These are phyloP conservation scores for Conomelus anceps DNA, from an alignment of 2,888 invertebrate species.

Conservation along the genomic window DNA sequence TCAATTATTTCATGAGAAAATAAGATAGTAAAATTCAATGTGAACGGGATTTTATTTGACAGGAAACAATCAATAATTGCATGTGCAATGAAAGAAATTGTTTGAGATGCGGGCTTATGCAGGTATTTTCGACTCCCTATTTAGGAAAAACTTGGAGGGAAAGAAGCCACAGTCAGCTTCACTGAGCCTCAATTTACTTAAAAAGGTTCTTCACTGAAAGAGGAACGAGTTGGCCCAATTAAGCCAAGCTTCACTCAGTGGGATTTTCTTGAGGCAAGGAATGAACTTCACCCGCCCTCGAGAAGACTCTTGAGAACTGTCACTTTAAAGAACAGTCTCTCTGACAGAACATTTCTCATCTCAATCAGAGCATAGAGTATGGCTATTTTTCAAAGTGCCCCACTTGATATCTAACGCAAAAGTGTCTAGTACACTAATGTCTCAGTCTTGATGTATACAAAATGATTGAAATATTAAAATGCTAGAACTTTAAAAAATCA, in stretches of 20 bases:
- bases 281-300: neutral
- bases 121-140: neutral
- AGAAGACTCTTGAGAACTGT: neutral
- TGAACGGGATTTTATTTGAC: neutral
- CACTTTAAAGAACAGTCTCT: neutral
- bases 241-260: neutral
- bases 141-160: neutral
- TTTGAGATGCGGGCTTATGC: neutral
- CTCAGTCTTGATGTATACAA: neutral
- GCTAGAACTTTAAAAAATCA: too few relatives aligned
- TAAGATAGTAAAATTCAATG: neutral
- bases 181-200: neutral
- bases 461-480: too few relatives aligned
- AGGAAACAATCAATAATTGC: neutral
- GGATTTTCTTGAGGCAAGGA: neutral
- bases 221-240: neutral
- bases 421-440: neutral
- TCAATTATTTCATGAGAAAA: too few relatives aligned
- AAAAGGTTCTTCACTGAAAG: neutral
- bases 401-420: neutral
- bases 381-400: neutral
- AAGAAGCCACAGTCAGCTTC: neutral
- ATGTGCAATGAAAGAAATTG: neutral
- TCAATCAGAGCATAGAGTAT: neutral
- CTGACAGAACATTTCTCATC: neutral